Evolutionary conservation across 2,888 invertebrate genomes (phyloP), one percentile per base, ranked within the genome.

Genomic region (Microdon myrmicae): DNA sequence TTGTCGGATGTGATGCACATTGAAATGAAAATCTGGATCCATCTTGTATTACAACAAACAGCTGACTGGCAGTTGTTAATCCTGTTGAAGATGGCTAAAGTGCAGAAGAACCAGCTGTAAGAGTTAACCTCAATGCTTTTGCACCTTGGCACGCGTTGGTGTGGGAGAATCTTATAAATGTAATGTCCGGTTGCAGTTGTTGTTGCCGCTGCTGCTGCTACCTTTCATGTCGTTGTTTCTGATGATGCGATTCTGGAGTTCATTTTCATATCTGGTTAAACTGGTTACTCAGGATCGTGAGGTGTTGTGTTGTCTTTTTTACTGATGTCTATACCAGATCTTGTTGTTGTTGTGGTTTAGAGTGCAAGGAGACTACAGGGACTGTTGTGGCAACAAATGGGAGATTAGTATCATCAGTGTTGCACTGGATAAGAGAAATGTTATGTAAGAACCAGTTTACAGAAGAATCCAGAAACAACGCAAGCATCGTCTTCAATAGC

Each of bases 341-440:
- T 32, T 35, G n/a, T n/a, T n/a, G n/a, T n/a, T n/a, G n/a, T n/a
- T n/a, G n/a, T n/a, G n/a, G 19, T 32, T 4, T 19, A 43, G 49
- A 56, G 43, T 17, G 20, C 5, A 13, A 16, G 26, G 47, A 25
- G 28, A 47, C 32, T 10, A 26, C 26, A 39, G 10, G 12, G n/a
- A 7, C 20, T 13, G n/a, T n/a, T n/a, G 23, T 13, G 8, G 31
- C 26, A 22, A 38, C 23, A 26, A 19, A 26, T 22, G 19, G 39
- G 34, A 47, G 61, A 64, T 64, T 56, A 56, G 56, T 64, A 56
- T 61, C 55, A 49, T 20, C 29, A 49, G 45, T 45, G 49, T 64
- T 56, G 49, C 56, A 56, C 56, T 45, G 56, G 56, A 64, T 56
- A 64, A 64, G 61, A n/a, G 61, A 64, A 64, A 64, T 56, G 61